These are phyloP conservation scores for Circaetus cinerascens DNA, from an alignment of 2,113 vertebrate genomes.

Conservation along the genomic window DNA sequence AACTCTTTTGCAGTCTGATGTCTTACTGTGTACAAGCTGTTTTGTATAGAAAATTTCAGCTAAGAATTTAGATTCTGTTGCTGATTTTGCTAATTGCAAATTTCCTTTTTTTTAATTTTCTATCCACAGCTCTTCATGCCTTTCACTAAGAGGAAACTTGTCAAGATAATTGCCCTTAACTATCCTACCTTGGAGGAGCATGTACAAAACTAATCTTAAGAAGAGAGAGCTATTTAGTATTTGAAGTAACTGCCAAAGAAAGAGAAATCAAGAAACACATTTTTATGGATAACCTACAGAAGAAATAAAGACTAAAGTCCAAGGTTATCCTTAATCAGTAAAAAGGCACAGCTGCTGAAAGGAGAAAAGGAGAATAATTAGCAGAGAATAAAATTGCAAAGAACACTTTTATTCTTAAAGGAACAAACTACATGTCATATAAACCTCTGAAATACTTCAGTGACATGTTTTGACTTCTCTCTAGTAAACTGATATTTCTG, in stretches of 20 bases:
- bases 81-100: not conserved
- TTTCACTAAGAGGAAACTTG: not conserved
- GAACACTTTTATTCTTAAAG: not conserved
- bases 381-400: not conserved
- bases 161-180: not conserved
- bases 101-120: not conserved
- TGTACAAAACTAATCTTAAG: not conserved
- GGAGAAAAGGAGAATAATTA: not conserved
- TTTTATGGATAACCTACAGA: not conserved
- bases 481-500: not conserved
- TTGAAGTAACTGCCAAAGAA: not conserved
- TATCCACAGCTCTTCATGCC: not conserved
- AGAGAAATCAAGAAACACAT: not conserved
- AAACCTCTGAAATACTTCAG: not conserved
- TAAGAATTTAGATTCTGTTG: not conserved
- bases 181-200: not conserved
- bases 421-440: not conserved
- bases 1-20: not conserved
- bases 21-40: not conserved
- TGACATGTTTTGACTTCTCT: not conserved
- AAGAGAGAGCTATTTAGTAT: not conserved
- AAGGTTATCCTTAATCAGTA: not conserved
- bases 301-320: not conserved
- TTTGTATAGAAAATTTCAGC: not conserved
- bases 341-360: not conserved